Evolutionary conservation across 2,797 vertebrate genomes (phyloP), one percentile per base, ranked within the genome.

Genomic region (Hozukius guyotensis): DNA sequence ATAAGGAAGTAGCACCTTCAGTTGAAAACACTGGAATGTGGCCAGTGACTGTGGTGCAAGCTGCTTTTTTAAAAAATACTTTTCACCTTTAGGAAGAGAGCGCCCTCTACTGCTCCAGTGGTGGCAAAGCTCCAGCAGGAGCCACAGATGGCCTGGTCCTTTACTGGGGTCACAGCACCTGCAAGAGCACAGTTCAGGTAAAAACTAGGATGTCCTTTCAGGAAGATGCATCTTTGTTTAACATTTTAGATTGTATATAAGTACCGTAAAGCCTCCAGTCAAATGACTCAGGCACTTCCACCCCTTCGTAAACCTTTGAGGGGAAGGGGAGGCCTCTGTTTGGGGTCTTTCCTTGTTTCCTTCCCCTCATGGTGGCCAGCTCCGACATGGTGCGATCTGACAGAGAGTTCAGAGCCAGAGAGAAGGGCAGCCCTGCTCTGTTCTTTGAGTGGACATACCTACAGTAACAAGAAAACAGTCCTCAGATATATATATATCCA

Each of bases 391-490:
- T 95, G 77, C 89, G 96, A 87, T 97, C 97, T 0, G 95, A 94
- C 80, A 97, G 91, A 29, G 95, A 94, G 92, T 97, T 97, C n/a
- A 97, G 84, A 0, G 94, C 88, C 88, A 97, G 90, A 1, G 91
- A 72, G 88, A 94, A 97, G 12, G 95, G 80, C 14, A 96, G 91
- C 0, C 95, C 93, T 0, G 94, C 96, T 42, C 95, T 90, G 91
- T 97, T 96, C 93, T 93, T 96, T 1, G 96, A 97, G 84, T 96
- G 96, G 89, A 97, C 88, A 0, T 96, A 97, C 80, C 96, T 96
- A 29, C 5, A 69, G 24, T 0, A 56, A 56, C 14, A 70, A 49
- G 10, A 18, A 74, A 59, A 62, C 32, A 34, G 13, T 8, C 8
- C 31, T 20, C 11, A 32, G 11, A 68, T 25, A 25, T 2, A 4